Conservation (phyloP, 2,797 vertebrate species). For the Tamandua tetradactyla region DNA sequence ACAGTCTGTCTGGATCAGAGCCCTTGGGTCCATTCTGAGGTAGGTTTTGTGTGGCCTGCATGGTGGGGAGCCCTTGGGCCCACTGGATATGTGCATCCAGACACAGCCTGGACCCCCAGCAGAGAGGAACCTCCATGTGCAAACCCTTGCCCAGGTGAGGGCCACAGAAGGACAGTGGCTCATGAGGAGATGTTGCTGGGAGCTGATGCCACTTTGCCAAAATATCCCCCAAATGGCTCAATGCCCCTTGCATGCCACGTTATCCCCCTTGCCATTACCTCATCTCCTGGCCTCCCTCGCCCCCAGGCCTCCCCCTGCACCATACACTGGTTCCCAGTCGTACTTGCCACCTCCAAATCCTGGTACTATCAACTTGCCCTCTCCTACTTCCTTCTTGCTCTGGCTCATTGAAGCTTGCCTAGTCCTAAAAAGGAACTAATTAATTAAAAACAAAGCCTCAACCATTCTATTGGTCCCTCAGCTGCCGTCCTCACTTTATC, state of each 20-base stretch:
- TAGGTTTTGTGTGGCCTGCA: not conserved
- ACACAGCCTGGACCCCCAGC: not conserved
- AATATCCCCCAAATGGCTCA: not conserved
- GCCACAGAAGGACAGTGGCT: not conserved
- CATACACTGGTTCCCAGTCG: accelerated
- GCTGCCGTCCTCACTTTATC: not conserved
- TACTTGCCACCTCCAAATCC: not conserved
- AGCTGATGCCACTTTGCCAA: not conserved
- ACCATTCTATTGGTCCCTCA: too few relatives aligned
- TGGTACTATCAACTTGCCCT: too few relatives aligned
- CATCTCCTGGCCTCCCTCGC: not conserved
- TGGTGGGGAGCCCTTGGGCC: not conserved
- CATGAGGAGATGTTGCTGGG: accelerated
- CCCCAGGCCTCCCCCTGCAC: accelerated
- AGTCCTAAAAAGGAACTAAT: not conserved
- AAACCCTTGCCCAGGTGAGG: not conserved
- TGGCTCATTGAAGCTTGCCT: not conserved
- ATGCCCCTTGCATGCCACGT: accelerated
- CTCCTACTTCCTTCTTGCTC: not conserved
- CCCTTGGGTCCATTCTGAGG: not conserved
- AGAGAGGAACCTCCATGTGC: too few relatives aligned
- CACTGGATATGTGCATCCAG: too few relatives aligned
- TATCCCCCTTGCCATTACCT: not conserved
- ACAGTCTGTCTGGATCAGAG: not conserved
- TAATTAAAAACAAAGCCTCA: not conserved